These are phyloP conservation scores for Anastrepha obliqua DNA, from an alignment of 1,140 invertebrate genomes.

Conservation along the genomic window DNA sequence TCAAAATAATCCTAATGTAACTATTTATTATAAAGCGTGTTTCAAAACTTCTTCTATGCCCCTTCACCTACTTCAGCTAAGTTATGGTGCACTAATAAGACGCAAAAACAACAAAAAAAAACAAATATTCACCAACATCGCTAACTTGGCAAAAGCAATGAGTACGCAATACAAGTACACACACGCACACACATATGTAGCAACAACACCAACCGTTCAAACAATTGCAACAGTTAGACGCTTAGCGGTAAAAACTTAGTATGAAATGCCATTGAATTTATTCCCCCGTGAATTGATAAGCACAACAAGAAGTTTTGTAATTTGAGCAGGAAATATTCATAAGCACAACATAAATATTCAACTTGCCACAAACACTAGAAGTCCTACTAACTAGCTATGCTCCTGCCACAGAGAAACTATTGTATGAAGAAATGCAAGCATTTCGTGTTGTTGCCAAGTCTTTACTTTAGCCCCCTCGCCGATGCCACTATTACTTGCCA, in stretches of 20 bases:
- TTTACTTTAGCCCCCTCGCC: background rate
- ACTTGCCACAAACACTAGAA: constrained; percentile 11
- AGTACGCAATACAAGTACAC: background rate
- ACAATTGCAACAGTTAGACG: background rate
- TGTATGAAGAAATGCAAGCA: background rate
- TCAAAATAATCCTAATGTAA: too few species aligned
- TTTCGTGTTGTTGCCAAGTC: background rate
- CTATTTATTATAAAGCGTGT: too few species aligned
- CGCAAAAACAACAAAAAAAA: too few species aligned
- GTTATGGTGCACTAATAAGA: too few species aligned
- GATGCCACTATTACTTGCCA: background rate
- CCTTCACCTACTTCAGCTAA: too few species aligned
- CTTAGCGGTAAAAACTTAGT: background rate
- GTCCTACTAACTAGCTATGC: background rate
- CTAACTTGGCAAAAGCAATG: background rate
- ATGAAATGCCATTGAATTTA: constrained; percentile 23
- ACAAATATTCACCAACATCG: background rate
- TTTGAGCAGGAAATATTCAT: constrained; percentile 38
- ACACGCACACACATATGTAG: background rate
- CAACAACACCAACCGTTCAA: background rate
- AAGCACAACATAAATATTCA: constrained; percentile 38
- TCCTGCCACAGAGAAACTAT: background rate
- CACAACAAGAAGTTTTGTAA: constrained; percentile 24
- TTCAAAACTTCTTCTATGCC: too few species aligned
- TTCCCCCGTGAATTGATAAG: constrained; percentile 30